Evolutionary conservation across 2,888 invertebrate genomes (phyloP).

Genomic region (Euzetes globulus): DNA sequence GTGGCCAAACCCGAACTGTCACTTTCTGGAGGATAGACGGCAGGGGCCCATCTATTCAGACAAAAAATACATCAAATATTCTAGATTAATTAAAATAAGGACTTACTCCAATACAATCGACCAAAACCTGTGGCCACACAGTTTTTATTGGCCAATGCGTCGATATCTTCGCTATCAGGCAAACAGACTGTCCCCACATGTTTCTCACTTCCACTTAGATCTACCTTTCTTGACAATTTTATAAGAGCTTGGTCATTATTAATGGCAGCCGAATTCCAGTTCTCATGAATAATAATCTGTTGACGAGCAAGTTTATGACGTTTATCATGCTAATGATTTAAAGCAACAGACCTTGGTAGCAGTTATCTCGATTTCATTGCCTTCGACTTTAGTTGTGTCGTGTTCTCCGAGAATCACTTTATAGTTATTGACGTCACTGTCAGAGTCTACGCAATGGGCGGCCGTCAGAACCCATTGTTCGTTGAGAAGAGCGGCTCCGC

Average conservation of each 20-base stretch:
- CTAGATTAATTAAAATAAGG: neutral
- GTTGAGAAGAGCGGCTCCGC: constrained; percentile 13
- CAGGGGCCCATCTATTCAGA: neutral
- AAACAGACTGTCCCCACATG: constrained; percentile 22
- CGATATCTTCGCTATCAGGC: constrained; percentile 18
- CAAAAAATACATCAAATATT: neutral
- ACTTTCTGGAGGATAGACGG: neutral
- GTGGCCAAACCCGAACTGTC: neutral
- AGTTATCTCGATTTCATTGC: neutral
- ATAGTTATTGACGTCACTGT: neutral
- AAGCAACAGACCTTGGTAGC: neutral
- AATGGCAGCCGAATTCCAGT: neutral
- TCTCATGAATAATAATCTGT: constrained; percentile 1
- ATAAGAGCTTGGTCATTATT: constrained; percentile 9
- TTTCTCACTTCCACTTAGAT: constrained; percentile 9
- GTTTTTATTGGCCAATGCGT: neutral
- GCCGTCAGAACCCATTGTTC: constrained; percentile 30
- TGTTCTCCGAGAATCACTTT: constrained; percentile 27
- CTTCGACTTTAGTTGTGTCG: neutral
- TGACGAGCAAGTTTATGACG: neutral
- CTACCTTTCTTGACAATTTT: constrained; percentile 12
- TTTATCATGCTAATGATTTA: neutral
- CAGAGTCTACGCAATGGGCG: constrained; percentile 29
- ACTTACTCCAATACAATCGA: constrained; percentile 16
- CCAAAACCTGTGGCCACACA: constrained; percentile 31